Evolutionary conservation across 1,140 invertebrate species (phyloP), one percentile per base, ranked within the genome.

Genomic region (Microplitis mediator): DNA sequence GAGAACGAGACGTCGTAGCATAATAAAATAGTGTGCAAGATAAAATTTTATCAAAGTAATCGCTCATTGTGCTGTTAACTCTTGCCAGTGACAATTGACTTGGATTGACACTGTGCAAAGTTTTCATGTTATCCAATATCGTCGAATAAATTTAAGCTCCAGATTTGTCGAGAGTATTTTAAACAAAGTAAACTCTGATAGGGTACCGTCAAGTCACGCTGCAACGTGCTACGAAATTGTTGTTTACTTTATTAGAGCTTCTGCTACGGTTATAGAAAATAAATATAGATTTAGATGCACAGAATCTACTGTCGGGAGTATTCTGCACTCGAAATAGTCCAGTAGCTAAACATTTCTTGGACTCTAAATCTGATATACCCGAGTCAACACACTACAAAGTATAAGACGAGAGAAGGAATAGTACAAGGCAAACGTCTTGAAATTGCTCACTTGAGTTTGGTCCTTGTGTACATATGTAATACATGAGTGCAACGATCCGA

Each of bases 371-470:
- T 45, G 39, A 45, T 45, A 45, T 45, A 45, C 39, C 39, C 39
- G 39, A 45, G 39, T 45, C 39, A 45, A 45, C 39, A 45, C 5
- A 45, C 39, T 45, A 45, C 39, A 45, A 45, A 45, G 39, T 5
- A 9, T 11, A 45, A 45, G 3, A 36, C 45, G 62, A 11, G 23
- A 45, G n/a, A 32, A 34, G 45, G 4, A 31, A 32, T 31, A 61
- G 8, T 13, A 13, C 23, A 3, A 14, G 35, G 36, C 6, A 39
- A 50, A 50, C 4, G 63, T 50, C 45, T n/a, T 36, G 23, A 54
- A 51, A 65, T 35, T 36, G 58, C 67, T 70, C 58, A 61, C 68
- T 70, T 58, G 36, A 60, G 56, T 64, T 52, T 35, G 31, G 52
- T 35, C 39, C 31, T 50, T 45, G 39, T 45, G 4, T 11, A 45